A percentile compares a stretch with the other conserved stretches of the same genome.
Evolutionary conservation across 2,113 vertebrate genomes (phyloP).

Genomic region (Chloroceryle aenea): DNA sequence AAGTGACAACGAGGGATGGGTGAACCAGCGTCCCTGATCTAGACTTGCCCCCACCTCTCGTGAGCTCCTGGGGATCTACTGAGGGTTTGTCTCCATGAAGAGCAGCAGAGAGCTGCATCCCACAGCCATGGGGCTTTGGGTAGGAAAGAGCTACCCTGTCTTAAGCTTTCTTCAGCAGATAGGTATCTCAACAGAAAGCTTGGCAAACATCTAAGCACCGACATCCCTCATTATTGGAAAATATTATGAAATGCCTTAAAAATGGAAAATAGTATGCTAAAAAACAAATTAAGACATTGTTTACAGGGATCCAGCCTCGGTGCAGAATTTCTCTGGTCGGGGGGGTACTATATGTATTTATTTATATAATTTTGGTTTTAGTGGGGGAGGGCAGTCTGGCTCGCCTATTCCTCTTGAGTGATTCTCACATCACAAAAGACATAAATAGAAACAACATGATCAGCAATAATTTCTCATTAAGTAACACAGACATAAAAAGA

Average conservation of each 20-base stretch:
- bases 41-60: slow-evolving; percentile 65
- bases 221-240: background rate
- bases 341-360: background rate
- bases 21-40: slow-evolving; percentile 80
- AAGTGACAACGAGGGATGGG: slow-evolving; percentile 83
- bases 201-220: background rate
- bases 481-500: slow-evolving; percentile 73
- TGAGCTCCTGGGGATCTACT: slow-evolving; percentile 14
- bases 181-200: background rate
- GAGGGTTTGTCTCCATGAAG: background rate
- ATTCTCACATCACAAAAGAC: slow-evolving; percentile 85
- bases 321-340: slow-evolving; percentile 56
- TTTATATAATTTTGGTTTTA: background rate
- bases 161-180: slow-evolving; percentile 10
- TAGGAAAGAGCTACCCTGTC: background rate
- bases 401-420: slow-evolving; percentile 87
- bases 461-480: slow-evolving; percentile 76
- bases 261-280: background rate
- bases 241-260: background rate
- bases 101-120: slow-evolving; percentile 40
- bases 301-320: background rate
- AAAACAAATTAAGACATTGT: background rate
- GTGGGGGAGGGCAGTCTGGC: slow-evolving; percentile 80
- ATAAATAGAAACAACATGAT: slow-evolving; percentile 79
- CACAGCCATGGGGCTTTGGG: slow-evolving; percentile 21